A percentile compares a stretch with the other conserved stretches of the same genome.
Conservation (phyloP, 2,113 vertebrate species). For the Protobothrops mucrosquamatus region DNA sequence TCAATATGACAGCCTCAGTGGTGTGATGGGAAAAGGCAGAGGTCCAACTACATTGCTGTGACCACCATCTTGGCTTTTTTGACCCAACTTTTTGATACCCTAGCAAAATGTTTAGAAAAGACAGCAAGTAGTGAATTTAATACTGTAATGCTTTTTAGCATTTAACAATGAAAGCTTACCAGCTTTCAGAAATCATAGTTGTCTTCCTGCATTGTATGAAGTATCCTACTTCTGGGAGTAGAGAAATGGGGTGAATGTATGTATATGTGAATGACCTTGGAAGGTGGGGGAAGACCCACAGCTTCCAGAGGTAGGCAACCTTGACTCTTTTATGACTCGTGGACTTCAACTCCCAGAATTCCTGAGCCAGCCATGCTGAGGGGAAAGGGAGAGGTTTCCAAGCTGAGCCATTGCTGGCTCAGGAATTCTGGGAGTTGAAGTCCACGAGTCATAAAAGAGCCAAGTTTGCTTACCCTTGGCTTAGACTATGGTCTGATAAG, state of each 20-base stretch:
- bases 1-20: not conserved
- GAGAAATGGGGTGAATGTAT: not conserved
- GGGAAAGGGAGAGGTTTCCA: too few relatives aligned
- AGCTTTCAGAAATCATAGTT: not conserved
- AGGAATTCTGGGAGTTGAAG: too few relatives aligned
- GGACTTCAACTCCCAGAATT: too few relatives aligned
- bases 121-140: not conserved
- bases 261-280: not conserved
- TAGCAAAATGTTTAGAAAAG: not conserved
- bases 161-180: not conserved
- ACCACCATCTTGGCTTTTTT: not conserved
- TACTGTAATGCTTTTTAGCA: not conserved
- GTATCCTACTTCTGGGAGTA: not conserved
- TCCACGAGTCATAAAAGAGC: too few relatives aligned
- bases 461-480: too few relatives aligned
- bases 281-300: not conserved
- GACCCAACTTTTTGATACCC: not conserved
- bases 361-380: too few relatives aligned
- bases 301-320: too few relatives aligned
- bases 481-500: not conserved
- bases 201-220: not conserved
- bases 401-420: too few relatives aligned
- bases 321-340: too few relatives aligned
- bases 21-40: not conserved
- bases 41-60: not conserved